Conservation (phyloP, 1,140 invertebrate genomes). For the Bursaphelenchus mucronatus region DNA sequence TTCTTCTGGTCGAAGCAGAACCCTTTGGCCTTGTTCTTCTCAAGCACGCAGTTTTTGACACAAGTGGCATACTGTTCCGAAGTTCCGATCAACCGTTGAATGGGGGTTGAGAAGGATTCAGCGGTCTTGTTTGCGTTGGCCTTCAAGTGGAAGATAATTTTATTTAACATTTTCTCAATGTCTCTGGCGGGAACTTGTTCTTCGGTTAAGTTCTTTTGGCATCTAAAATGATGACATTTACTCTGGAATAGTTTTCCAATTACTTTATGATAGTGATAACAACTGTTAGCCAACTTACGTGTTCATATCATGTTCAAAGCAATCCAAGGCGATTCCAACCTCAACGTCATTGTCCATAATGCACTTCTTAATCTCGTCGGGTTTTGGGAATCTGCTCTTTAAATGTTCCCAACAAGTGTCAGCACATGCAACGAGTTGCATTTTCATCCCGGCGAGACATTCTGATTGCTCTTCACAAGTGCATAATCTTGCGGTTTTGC, state of each 20-base stretch:
- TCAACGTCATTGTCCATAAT: not conserved
- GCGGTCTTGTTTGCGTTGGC: conserved; percentile 2
- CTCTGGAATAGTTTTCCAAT: no score
- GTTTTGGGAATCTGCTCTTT: conserved; percentile 8
- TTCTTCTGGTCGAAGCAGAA: conserved; percentile 29
- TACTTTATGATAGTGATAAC: no score
- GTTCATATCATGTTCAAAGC: conserved; percentile 12
- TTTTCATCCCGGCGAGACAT: conserved; percentile 5
- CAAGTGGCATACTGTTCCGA: conserved; percentile 19
- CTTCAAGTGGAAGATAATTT: not conserved
- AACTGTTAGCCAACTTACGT: not conserved
- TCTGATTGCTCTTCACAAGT: conserved; percentile 23
- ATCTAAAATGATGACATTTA: not conserved
- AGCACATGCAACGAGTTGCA: not conserved
- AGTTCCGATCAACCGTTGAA: conserved; percentile 21
- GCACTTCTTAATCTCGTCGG: conserved; percentile 6
- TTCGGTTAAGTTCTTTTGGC: conserved; percentile 10
- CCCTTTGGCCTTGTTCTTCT: conserved; percentile 25
- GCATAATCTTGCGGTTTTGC: conserved; percentile 3
- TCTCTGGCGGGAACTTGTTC: not conserved
- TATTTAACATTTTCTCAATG: conserved; percentile 5
- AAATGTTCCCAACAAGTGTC: conserved; percentile 18
- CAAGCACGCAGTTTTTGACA: conserved; percentile 24
- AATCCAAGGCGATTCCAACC: conserved; percentile 4
- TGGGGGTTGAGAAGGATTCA: not conserved